Base-by-base conservation (phyloP, 2,797 vertebrate species). In the Tragopan temminckii region DNA sequence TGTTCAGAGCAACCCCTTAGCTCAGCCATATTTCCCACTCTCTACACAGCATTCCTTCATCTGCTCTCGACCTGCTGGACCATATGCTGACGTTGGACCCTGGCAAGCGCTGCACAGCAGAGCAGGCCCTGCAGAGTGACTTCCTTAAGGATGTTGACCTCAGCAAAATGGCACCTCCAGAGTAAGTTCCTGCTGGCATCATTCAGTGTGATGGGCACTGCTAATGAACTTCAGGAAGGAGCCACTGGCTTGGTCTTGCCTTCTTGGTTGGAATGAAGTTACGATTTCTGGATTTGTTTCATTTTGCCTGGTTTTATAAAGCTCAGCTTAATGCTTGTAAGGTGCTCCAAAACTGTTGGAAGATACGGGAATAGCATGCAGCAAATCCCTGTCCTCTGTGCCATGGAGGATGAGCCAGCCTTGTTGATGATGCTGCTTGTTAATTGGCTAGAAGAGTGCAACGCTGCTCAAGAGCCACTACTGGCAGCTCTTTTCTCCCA, bases 71-170 rank as follows among this genome's bases (percentile, higher is more conserved):
- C 96, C 97, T 99, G 97, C 97, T 99, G 94, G 99, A 99, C 97
- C 98, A 99, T 95, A 99, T 99, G 99, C 97, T 99, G 97, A 99
- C 99, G 16, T 98, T 99, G 20, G 99, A 99, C 98, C 99, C 99
- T 8, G 98, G 98, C 52, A 99, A 99, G 43, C 98, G 99, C 85
- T 99, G 99, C 98, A 99, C 99, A 12, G 98, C 99, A 1, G 99
- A 99, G 84, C 99, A 99, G 94, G 99, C 99, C 31, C 98, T 99
- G 58, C 97, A 98, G 90, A 99, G 99, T 43, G 98, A 99, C 95
- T 99, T 99, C 95, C 98, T 99, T 36, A 98, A 97, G 96, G 98
- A 99, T 9, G 98, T 99, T 23, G 99, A 99, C 88, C 98, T 99
- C 95, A 98, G 98, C 98, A 99, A 98, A 97, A 99, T 99, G 99